Evolutionary conservation across 1,140 invertebrate genomes (phyloP).

Genomic region (Cotesia typhae): DNA sequence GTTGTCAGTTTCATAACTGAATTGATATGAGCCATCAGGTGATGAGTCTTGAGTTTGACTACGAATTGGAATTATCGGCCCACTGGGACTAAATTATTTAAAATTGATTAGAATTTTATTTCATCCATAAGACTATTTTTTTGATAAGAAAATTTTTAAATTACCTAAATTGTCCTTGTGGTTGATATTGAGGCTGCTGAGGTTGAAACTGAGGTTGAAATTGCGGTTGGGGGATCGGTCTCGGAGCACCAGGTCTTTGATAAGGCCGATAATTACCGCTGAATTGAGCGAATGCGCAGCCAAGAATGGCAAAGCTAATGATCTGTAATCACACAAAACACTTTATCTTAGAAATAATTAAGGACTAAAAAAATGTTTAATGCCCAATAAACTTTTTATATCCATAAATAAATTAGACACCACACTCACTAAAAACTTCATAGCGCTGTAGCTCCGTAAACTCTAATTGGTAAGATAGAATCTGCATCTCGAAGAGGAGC

Average conservation of each 20-base stretch:
- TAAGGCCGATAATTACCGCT: conserved; percentile 47
- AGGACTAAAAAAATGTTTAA: not conserved
- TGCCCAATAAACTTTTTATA: not conserved
- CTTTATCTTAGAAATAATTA: conserved; percentile 11
- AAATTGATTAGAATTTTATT: not conserved
- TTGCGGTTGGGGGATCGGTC: conserved; percentile 30
- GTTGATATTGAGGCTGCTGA: conserved; percentile 45
- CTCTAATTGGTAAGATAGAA: conserved; percentile 58
- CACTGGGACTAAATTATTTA: conserved; percentile 35
- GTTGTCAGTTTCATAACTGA: conserved; percentile 62
- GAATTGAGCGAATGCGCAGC: conserved; percentile 53
- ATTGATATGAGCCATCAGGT: conserved; percentile 59
- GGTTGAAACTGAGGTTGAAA: conserved; percentile 43
- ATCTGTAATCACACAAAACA: conserved; percentile 50
- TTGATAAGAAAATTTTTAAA: not conserved
- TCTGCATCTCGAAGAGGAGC: conserved; percentile 55
- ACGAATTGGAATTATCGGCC: conserved; percentile 55
- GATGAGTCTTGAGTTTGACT: conserved; percentile 54
- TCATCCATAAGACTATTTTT: no score
- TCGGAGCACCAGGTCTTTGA: conserved; percentile 44
- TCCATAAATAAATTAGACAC: conserved; percentile 10
- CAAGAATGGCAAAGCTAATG: conserved; percentile 48
- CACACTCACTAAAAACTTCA: conserved; percentile 61
- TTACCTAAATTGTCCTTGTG: not conserved
- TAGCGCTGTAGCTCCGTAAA: conserved; percentile 44